These are phyloP conservation scores for Myotis brandtii DNA, from an alignment of 2,113 vertebrate genomes.

Conservation along the genomic window DNA sequence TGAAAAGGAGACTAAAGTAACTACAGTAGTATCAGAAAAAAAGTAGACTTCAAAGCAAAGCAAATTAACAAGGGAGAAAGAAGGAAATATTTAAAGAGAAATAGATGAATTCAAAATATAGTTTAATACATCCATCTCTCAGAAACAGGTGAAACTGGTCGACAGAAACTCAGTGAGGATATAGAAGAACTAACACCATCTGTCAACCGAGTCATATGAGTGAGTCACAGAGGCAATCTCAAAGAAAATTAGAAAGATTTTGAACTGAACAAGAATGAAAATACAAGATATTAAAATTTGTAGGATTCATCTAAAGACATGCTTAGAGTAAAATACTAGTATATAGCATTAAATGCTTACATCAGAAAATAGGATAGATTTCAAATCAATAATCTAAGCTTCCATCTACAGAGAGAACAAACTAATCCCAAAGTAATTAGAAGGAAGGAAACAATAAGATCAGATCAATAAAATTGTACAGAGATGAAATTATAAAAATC, in stretches of 20 bases:
- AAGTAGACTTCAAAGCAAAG: background rate
- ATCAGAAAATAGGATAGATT: background rate
- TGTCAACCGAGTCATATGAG: background rate
- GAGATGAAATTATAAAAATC: background rate
- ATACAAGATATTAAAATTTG: background rate
- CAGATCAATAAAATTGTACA: background rate
- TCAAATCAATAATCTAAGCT: background rate
- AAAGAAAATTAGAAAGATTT: background rate
- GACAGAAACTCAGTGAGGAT: background rate
- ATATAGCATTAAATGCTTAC: background rate
- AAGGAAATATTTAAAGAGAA: background rate
- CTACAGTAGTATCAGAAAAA: background rate
- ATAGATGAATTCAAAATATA: background rate
- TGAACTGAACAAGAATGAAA: constrained; percentile 13
- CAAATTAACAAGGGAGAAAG: background rate
- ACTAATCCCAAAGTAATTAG: background rate
- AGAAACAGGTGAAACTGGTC: background rate
- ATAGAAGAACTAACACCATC: background rate
- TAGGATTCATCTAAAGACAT: background rate
- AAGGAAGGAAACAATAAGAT: background rate
- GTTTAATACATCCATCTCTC: background rate
- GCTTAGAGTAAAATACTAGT: background rate
- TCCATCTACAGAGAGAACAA: background rate
- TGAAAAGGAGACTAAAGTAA: background rate
- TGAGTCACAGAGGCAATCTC: background rate